Conservation (phyloP, 2,113 vertebrate species). For the Heloderma charlesbogerti region DNA sequence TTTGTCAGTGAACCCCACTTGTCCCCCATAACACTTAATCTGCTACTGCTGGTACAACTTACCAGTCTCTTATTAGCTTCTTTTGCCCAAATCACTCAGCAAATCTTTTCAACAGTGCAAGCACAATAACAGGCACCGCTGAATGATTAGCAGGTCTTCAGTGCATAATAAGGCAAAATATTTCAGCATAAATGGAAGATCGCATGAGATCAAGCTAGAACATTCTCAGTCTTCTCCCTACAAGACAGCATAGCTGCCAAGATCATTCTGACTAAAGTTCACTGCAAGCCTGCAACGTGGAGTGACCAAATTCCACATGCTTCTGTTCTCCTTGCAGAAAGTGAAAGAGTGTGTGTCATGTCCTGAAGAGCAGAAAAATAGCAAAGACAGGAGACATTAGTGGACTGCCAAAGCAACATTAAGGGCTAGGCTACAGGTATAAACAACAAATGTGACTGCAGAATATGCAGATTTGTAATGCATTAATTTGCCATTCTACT, state of each 20-base stretch:
- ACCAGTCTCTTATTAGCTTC: constrained; percentile 22
- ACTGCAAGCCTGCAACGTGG: constrained; percentile 41
- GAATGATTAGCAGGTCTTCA: constrained; percentile 25
- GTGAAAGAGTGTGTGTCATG: neutral
- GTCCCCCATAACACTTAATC: neutral
- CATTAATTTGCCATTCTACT: neutral
- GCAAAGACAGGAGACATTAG: accelerated
- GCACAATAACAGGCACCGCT: constrained; percentile 6
- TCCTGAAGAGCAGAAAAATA: neutral
- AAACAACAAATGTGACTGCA: neutral
- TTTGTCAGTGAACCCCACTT: neutral
- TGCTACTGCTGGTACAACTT: neutral
- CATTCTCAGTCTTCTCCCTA: constrained; percentile 22
- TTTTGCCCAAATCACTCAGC: neutral
- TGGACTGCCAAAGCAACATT: neutral
- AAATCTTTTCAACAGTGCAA: neutral
- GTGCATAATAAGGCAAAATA: neutral
- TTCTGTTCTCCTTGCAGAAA: constrained; percentile 38
- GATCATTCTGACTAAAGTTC: constrained; percentile 67
- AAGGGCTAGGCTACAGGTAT: neutral
- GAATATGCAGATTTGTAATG: neutral
- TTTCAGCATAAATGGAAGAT: neutral
- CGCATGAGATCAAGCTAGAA: neutral
- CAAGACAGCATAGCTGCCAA: constrained; percentile 12
- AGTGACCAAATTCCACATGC: constrained; percentile 64